Base-by-base conservation (phyloP, 2,113 vertebrate genomes). In the Chiloscyllium plagiosum region DNA sequence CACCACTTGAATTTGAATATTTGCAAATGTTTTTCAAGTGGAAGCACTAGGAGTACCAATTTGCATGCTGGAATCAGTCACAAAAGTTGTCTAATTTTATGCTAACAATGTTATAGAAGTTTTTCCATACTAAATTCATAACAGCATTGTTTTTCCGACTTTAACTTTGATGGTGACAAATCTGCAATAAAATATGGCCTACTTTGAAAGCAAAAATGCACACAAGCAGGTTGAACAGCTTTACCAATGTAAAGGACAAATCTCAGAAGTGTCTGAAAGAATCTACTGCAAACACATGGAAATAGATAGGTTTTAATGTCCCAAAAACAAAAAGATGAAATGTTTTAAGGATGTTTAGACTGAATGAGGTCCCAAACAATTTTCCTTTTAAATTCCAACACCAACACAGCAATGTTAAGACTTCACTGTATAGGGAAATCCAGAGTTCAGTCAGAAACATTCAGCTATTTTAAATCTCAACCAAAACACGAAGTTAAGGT, bases 231-330 rank as follows among this genome's bases (percentile, higher is more conserved):
- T 61, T 56, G 47, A 56, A 47, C 85, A 87, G 29, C 24, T 92
- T 92, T 92, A 37, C 29, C 13, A 90, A 90, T 26, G 61, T 26
- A 56, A 90, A 90, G 26, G 50, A 26, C 52, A 90, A 90, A 90
- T 61, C 52, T 90, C 87, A 65, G 76, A 80, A 92, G 89, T n/a
- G 29, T 92, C 89, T 65, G 56, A 29, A 90, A 61, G 61, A 92
- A 7, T 33, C 33, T 65, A n/a, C 33, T 4, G 33, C 85, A 87
- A 87, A 33, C 4, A 92, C 89, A 92, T 2, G 4, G 33, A 33
- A 92, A 92, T 24, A 92, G 17, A 66, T 29, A 52, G 7, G 89
- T 92, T 92, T 56, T 65, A 65, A 92, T 66, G 15, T 65, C 19
- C 83, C 5, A n/a, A n/a, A 61, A 66, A 92, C 5, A 92, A 56